Percentiles rank a stretch among this genome's conserved stretches.
These are phyloP conservation scores for Pyralis farinalis DNA, from an alignment of 2,888 invertebrate genomes.

Conservation along the genomic window DNA sequence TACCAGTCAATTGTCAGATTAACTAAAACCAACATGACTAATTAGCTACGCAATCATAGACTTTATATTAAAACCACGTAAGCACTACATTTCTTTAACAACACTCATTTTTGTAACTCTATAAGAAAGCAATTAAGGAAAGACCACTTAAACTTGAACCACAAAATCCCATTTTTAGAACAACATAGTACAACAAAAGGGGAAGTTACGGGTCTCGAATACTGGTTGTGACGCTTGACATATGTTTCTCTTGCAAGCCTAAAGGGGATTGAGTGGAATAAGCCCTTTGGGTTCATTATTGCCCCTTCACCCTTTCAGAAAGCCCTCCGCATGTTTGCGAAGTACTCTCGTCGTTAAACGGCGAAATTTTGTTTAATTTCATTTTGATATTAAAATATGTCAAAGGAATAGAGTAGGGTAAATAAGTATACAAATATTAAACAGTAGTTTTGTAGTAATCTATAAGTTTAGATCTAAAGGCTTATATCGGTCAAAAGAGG, in stretches of 20 bases:
- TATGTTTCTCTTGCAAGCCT: constrained; percentile 62
- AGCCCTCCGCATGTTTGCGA: constrained; percentile 56
- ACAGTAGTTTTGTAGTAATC: too few relatives aligned
- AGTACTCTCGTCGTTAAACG: constrained; percentile 53
- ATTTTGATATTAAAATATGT: constrained; percentile 18
- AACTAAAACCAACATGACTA: constrained; percentile 43
- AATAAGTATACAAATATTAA: too few relatives aligned
- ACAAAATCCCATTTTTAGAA: constrained; percentile 19
- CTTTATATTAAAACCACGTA: constrained; percentile 23
- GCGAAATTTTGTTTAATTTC: constrained; percentile 26
- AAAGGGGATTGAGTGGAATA: constrained; percentile 69
- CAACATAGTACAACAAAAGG: constrained; percentile 16
- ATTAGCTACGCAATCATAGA: constrained; percentile 22
- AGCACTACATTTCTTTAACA: constrained; percentile 29
- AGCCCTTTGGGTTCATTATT: constrained; percentile 73
- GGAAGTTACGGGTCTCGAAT: constrained; percentile 25
- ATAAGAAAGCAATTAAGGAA: constrained; percentile 62
- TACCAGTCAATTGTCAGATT: constrained; percentile 47
- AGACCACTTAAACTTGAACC: constrained; percentile 41
- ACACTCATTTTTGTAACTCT: constrained; percentile 23
- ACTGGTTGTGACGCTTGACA: constrained; percentile 55
- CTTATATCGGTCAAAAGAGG: too few relatives aligned
- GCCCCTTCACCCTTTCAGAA: constrained; percentile 53
- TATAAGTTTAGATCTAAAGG: too few relatives aligned
- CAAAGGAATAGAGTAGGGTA: too few relatives aligned